Conservation (phyloP, 2,797 vertebrate genomes). For the Fringilla coelebs region DNA sequence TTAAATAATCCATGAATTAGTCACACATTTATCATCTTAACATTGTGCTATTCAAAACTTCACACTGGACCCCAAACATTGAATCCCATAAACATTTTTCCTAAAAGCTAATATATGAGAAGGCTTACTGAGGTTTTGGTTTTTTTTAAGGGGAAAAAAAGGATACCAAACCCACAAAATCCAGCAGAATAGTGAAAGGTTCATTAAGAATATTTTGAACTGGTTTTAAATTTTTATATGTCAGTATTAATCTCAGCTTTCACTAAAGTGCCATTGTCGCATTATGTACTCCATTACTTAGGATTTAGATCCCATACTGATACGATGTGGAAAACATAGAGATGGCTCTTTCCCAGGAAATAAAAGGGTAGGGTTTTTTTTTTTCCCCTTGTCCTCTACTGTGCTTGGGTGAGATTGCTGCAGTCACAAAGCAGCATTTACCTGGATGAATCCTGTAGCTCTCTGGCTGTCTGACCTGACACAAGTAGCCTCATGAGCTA, state of each 20-base stretch:
- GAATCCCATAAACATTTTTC: not conserved
- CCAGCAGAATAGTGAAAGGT: not conserved
- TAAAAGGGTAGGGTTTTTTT: not conserved
- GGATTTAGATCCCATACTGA: not conserved
- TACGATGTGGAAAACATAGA: constrained; percentile 8
- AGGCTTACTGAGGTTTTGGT: not conserved
- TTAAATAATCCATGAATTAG: constrained; percentile 53
- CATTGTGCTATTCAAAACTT: not conserved
- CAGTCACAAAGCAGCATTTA: not conserved
- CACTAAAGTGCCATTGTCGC: not conserved
- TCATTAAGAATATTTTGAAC: not conserved
- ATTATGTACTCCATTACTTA: not conserved
- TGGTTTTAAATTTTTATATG: not conserved
- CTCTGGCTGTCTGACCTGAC: not conserved
- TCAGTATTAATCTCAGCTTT: constrained; percentile 18
- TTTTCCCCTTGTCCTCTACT: not conserved
- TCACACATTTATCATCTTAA: constrained; percentile 38
- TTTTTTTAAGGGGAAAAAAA: not conserved
- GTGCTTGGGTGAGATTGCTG: not conserved
- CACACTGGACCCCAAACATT: not conserved
- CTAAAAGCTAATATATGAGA: not conserved
- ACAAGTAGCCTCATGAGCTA: not conserved
- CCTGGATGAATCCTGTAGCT: not conserved
- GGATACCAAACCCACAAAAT: not conserved
- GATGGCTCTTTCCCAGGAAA: constrained; percentile 33